Conservation (phyloP, 2,797 vertebrate species). For the Toxotes lorentzi region DNA sequence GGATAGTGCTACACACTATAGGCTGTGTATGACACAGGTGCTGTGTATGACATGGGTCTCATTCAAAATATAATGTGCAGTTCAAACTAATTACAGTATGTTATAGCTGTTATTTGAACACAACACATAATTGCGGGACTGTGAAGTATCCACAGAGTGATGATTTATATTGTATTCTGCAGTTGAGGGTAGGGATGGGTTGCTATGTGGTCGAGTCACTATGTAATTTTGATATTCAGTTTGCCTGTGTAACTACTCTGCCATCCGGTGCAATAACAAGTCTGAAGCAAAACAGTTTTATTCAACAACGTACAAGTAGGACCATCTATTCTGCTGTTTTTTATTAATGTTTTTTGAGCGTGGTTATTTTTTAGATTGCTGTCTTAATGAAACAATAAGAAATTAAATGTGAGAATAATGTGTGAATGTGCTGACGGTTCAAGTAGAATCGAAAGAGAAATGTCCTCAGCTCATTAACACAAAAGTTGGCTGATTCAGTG, state of each 20-base stretch:
- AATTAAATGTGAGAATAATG: conserved; percentile 8
- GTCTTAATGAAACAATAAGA: not conserved
- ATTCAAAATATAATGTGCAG: not conserved
- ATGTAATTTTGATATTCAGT: conserved; percentile 12
- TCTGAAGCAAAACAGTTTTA: conserved; percentile 10
- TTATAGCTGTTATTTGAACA: not conserved
- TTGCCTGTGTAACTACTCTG: not conserved
- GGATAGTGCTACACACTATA: not conserved
- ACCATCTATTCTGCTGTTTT: not conserved
- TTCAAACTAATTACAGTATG: not conserved
- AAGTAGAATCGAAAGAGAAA: not conserved
- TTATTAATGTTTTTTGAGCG: not conserved
- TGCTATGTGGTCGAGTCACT: conserved; percentile 2
- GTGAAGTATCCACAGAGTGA: conserved; percentile 9
- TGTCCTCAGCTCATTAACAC: conserved; percentile 31
- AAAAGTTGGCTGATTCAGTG: conserved; percentile 24
- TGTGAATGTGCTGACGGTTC: not conserved
- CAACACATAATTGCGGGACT: not conserved
- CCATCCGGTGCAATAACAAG: not conserved
- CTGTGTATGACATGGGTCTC: not conserved
- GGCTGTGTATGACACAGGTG: not conserved
- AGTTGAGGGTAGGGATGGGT: conserved; percentile 24
- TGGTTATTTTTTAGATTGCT: not conserved
- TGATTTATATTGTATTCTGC: conserved; percentile 19
- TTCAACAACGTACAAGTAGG: not conserved